Evolutionary conservation across 2,888 invertebrate genomes (phyloP), one percentile per base, ranked within the genome.

Genomic region (Apodemia duryi): DNA sequence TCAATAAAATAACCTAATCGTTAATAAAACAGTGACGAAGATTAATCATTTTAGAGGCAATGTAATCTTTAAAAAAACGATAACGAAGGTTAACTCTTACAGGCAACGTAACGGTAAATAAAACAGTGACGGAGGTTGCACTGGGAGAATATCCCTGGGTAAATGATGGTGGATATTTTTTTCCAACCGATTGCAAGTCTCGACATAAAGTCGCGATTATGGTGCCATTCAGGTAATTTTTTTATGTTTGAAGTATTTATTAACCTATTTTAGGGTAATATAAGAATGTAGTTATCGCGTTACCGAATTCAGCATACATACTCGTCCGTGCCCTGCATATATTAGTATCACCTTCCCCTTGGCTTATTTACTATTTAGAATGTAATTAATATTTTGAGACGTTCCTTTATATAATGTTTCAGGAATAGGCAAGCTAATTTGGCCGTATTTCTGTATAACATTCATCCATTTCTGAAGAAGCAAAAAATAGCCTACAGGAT

Each of bases 381-480:
- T 35, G 5, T 35, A 35, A 35, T 35, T 35, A 35, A 38, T 38
- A 2, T 38, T 38, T 38, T 7, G 38, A 38, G 6, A 38, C 7
- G 38, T 38, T 9, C 9, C 38, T 43, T 43, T 13, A 11, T 21
- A 21, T 21, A 21, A 11, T 43, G 11, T 54, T 62, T 62, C 78
- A 94, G 97, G 66, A 93, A 95, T 77, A 93, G 97, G 54, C 94
- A 94, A 65, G 93, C 94, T 65, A 97, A 97, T 84, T 92, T 99
- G 57, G 93, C 95, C 65, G 92, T 95, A 66, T 96, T 98, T 80
- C 92, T 98, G 32, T 95, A 95, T 79, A 97, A 98, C 84, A 94
- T 99, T 75, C 98, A 98, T 85, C 96, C 97, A n/a, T 95, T 98
- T 79, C 89, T 99, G 67, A 95, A 95, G 82, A 94, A 95, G 69